These are phyloP conservation scores for Drosophila anomelani DNA, from an alignment of 2,888 invertebrate species.

Conservation along the genomic window DNA sequence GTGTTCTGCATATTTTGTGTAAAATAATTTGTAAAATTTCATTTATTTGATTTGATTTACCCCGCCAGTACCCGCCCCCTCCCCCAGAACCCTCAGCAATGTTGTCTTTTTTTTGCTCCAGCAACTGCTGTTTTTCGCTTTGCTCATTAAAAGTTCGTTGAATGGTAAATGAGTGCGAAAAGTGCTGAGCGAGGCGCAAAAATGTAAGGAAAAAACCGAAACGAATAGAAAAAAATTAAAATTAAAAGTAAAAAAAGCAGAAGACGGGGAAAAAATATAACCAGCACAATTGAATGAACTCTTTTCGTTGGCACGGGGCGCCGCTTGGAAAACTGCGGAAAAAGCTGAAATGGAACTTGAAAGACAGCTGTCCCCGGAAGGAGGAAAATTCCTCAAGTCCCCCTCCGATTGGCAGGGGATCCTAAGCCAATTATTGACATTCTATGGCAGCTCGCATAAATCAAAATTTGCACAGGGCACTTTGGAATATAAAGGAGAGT, in stretches of 20 bases:
- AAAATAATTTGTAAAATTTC: conserved; percentile 52
- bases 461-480: conserved; percentile 49
- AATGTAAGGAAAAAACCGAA: neutral
- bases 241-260: neutral
- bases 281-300: conserved; percentile 41
- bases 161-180: conserved; percentile 26
- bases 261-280: neutral
- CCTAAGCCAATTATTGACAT: conserved; percentile 70
- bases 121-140: conserved; percentile 39
- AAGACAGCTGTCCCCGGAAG: conserved; percentile 37
- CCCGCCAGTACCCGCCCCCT: neutral
- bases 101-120: conserved; percentile 10
- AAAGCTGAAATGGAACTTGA: conserved; percentile 29
- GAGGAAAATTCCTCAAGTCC: neutral
- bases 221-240: neutral
- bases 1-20: conserved; percentile 30
- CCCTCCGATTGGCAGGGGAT: conserved; percentile 3
- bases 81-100: neutral
- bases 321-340: conserved; percentile 10
- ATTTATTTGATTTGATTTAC: conserved; percentile 57
- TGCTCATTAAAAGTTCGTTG: conserved; percentile 58
- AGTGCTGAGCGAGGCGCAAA: conserved; percentile 19
- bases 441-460: conserved; percentile 63
- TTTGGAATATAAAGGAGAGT: neutral
- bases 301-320: conserved; percentile 21